phyloP scores from a whole-genome alignment of 2,113 vertebrate genomes.

The Scartelaos histophorus region DNA sequence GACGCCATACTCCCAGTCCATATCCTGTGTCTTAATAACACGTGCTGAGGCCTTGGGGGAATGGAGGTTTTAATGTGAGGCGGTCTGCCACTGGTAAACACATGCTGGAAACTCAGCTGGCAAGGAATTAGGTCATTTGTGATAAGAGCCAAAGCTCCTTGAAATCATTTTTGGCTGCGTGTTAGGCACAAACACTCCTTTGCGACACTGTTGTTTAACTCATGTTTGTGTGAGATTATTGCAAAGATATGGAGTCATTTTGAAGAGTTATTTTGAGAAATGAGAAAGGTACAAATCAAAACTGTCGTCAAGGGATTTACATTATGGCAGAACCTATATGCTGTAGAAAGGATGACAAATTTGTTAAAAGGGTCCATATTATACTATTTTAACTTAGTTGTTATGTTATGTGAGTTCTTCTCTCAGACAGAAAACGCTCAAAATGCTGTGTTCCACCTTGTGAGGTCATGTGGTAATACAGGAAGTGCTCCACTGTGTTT shows the following conservation, averaged over 20 bases:
- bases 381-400: no score
- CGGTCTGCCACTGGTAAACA: slow-evolving; percentile 73
- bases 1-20: slow-evolving; percentile 67
- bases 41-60: slow-evolving; percentile 59
- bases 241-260: slow-evolving; percentile 15
- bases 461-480: no score
- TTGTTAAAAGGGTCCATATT: no score
- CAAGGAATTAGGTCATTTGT: slow-evolving; percentile 67
- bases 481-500: no score
- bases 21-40: slow-evolving; percentile 75
- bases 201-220: slow-evolving; percentile 47
- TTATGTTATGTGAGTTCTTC: no score
- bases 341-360: no score
- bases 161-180: slow-evolving; percentile 52
- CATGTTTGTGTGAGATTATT: slow-evolving; percentile 31
- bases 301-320: neutral
- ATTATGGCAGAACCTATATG: neutral
- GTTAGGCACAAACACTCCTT: slow-evolving; percentile 37
- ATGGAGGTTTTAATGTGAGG: slow-evolving; percentile 71
- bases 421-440: no score
- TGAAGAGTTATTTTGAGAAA: neutral
- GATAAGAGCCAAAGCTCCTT: slow-evolving; percentile 66
- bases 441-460: no score
- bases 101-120: slow-evolving; percentile 66
- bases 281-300: neutral